These are phyloP conservation scores for Dorcus parallelipipedus DNA, from an alignment of 2,888 invertebrate species.

Conservation along the genomic window DNA sequence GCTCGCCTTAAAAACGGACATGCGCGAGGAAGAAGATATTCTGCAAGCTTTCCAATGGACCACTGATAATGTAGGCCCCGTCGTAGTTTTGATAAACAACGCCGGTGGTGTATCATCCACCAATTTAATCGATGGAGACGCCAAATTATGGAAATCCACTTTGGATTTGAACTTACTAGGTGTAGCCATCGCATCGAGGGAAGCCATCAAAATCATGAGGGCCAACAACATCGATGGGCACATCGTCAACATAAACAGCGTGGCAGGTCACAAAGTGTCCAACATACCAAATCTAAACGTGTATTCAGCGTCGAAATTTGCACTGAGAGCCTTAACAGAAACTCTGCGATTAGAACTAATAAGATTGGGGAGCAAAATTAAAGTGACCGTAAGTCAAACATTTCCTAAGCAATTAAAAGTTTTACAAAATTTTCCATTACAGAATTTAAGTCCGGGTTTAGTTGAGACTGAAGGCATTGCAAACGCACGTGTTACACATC, in stretches of 20 bases:
- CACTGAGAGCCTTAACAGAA: conserved; percentile 27
- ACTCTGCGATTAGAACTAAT: conserved; percentile 22
- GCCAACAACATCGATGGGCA: conserved; percentile 33
- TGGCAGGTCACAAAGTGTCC: conserved; percentile 32
- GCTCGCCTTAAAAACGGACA: too few species aligned
- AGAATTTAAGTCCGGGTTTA: too few species aligned
- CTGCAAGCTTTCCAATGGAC: too few species aligned
- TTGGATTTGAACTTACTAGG: conserved; percentile 15
- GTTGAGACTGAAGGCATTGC: too few species aligned
- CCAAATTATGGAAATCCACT: conserved; percentile 9
- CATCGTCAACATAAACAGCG: conserved; percentile 37
- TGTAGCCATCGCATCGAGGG: conserved; percentile 29
- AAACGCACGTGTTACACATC: too few species aligned
- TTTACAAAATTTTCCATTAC: too few species aligned
- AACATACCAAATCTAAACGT: conserved; percentile 26
- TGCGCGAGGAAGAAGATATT: too few species aligned
- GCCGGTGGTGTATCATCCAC: too few species aligned
- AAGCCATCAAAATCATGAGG: conserved; percentile 34
- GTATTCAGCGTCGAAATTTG: conserved; percentile 28
- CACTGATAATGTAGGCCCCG: too few species aligned
- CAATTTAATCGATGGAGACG: conserved; percentile 10
- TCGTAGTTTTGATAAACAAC: too few species aligned
- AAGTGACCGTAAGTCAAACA: conserved; percentile 27
- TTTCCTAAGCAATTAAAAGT: too few species aligned
- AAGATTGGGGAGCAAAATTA: conserved; percentile 22